Conservation (phyloP, 2,797 vertebrate genomes). For the Mustela erminea region DNA sequence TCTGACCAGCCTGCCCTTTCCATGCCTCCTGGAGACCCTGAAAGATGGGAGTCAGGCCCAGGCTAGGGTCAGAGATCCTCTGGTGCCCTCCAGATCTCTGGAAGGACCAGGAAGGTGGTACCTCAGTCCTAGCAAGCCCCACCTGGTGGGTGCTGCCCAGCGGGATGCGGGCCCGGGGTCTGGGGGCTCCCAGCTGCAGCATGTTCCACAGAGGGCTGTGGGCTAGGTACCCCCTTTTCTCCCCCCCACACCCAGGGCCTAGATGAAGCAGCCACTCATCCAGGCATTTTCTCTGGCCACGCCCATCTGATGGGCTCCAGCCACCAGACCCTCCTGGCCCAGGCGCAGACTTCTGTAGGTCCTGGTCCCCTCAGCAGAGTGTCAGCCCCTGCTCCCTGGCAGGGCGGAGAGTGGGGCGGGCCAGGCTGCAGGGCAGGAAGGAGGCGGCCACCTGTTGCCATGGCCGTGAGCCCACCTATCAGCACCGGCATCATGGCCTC, state of each 20-base stretch:
- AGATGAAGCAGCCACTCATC: neutral
- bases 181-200: slow-evolving; percentile 55
- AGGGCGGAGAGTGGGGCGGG: neutral
- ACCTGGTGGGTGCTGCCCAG: slow-evolving; percentile 52
- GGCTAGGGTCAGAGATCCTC: neutral
- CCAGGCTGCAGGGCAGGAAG: slow-evolving; percentile 3
- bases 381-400: slow-evolving; percentile 61
- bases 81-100: neutral
- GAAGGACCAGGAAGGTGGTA: neutral
- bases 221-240: neutral
- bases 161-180: neutral
- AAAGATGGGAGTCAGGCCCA: neutral
- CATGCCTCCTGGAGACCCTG: neutral
- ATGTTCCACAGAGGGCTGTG: neutral
- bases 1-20: neutral
- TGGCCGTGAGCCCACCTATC: slow-evolving; percentile 83
- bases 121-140: slow-evolving; percentile 26
- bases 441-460: slow-evolving; percentile 80
- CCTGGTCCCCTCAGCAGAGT: neutral
- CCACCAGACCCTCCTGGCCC: neutral
- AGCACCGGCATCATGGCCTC: neutral
- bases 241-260: neutral
- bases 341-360: neutral
- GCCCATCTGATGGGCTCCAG: neutral
- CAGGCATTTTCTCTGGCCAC: neutral